Base-by-base conservation (phyloP, 2,888 invertebrate species). In the Trachelus iudaicus region DNA sequence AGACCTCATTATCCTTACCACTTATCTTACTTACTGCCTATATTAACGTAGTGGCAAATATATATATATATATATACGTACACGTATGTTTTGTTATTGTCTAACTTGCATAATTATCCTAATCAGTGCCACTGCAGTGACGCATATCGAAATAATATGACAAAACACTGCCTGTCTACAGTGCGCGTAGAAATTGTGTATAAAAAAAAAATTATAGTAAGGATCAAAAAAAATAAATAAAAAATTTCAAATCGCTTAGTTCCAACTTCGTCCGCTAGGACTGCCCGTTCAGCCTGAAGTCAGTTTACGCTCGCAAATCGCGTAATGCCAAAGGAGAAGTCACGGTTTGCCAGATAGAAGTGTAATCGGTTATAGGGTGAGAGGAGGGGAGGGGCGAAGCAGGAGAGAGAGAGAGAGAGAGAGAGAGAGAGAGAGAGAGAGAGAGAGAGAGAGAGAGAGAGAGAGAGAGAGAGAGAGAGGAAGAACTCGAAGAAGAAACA, bases 401-500 rank as follows among this genome's bases (percentile, higher is more conserved):
- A 4, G 4, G 40, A 6, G 13, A 11, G 35, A 35, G 35, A 35
- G 40, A 40, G 15, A 69, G 77, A 73, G 30, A 69, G 74, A 69
- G 11, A 34, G 68, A n/a, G 15, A 69, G 77, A 73, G 30, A 69
- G 74, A 69, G 11, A 34, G 68, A n/a, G 15, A 69, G 77, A 73
- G 30, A 69, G 74, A 69, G 11, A 34, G 68, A n/a, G 40, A 6
- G 13, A 11, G 35, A 35, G 35, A 35, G 40, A 40, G n/a, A n/a
- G n/a, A 37, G 13, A 37, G 37, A 37, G 37, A 37, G 15, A 69
- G 77, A 73, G 30, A 69, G 74, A 69, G 11, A 34, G 68, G 69
- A 74, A 73, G 69, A 77, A 77, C 69, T 13, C 73, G 73, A 69
- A 69, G 35, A 40, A 73, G 23, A 68, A 35, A 31, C 31, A n/a